Evolutionary conservation across 2,888 invertebrate species (phyloP), one percentile per base, ranked within the genome.

Genomic region (Xestia rhomboidea): DNA sequence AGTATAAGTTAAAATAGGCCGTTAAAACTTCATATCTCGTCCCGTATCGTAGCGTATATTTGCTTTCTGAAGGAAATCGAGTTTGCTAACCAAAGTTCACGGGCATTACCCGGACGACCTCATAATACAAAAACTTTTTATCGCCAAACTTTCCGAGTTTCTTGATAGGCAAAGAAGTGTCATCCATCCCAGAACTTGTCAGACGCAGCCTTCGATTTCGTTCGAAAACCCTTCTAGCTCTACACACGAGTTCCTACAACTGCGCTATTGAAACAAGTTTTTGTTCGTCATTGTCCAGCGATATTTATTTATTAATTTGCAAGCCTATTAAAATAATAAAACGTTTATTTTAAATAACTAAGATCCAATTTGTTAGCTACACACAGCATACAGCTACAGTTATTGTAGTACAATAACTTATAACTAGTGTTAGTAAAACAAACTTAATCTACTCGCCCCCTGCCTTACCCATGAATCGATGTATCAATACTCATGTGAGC

Each of bases 41-140:
- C n/a, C 38, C 63, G 38, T 64, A 15, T 63, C 63, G 24, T 24
- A 34, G 13, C 10, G 11, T 41, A 41, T 41, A n/a, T 41, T 41
- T 41, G 41, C 44, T 44, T 57, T 49, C 13, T 27, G 0, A 13
- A 27, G 27, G 38, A 27, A 69, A 49, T 18, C 27, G 15, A 57
- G 60, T 72, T 60, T 38, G 30, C 8, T 49, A n/a, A 75, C 46
- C 18, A 27, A 38, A 72, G 46, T 74, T 73, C 10, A 13, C 57
- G 27, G 44, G 24, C 15, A 21, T 72, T 10, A 18, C 7, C 54
- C 24, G 21, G 7, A 46, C 18, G 34, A 60, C 34, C 34, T 60
- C 46, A 2, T 24, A 24, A 34, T 24, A 72, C 57, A 62, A 72
- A 66, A 72, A 74, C n/a, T 68, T 71, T 67, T 60, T 38, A 66